Base-by-base conservation (phyloP, 2,797 vertebrate genomes). In the Tragopan temminckii region DNA sequence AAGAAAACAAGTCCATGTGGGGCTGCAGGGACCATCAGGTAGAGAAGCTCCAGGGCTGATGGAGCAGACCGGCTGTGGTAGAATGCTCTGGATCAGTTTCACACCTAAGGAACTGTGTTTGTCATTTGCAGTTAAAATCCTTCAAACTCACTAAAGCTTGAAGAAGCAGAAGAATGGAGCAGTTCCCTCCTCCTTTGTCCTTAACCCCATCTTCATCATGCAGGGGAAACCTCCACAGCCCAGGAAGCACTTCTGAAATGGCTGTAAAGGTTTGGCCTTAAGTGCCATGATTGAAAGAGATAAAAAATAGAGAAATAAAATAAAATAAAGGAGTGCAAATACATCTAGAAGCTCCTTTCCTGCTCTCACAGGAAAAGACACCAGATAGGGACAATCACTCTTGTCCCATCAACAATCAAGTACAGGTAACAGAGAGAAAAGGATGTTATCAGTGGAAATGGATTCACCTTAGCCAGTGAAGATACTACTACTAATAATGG, bases 291-390 rank as follows among this genome's bases (percentile, higher is more conserved):
- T 61, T 21, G 46, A 5, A 86, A 61, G 18, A 43, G 6, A 11
- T 11, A 3, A 33, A 31, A 38, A 9, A 19, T 1, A 4, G 3
- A 4, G 3, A 5, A 10, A 6, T 1, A 1, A 16, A 9, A 18
- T 31, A 45, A 31, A 16, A 23, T 19, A 27, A 1, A 23, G 18
- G 25, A 46, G 10, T 6, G 17, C 11, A 84, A 59, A 76, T 40
- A 40, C 6, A 29, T 21, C 3, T 50, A 16, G 12, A 66, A 66
- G 67, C 16, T 89, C 23, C 36, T 33, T 31, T 67, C 52, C n/a
- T 80, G 31, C 62, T 52, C 31, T 31, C 62, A 53, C 40, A 86
- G 18, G 21, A 68, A 59, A 58, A 86, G 50, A 13, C 80, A 64
- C 13, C 38, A 17, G 53, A 6, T 38, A 33, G 4, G 24, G 0